Evolutionary conservation across 2,888 invertebrate genomes (phyloP).

Genomic region (Lasioglossum marginatum): DNA sequence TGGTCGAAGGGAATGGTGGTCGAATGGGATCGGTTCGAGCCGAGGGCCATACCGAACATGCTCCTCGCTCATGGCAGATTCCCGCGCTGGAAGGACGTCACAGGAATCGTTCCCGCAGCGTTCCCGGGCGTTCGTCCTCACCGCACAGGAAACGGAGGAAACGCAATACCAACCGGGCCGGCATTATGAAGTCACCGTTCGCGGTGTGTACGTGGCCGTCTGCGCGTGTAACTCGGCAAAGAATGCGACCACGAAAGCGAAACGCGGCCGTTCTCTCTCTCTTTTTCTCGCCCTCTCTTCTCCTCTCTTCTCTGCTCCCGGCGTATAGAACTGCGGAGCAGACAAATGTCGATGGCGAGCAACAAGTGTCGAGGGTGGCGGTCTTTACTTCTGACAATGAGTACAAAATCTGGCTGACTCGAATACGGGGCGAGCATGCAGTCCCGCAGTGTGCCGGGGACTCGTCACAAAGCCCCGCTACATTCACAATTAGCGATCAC

Average conservation of each 20-base stretch:
- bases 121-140: slow-evolving; percentile 22
- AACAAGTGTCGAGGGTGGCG: slow-evolving; percentile 71
- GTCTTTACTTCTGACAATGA: slow-evolving; percentile 73
- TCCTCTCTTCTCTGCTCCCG: background rate
- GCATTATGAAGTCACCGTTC: slow-evolving; percentile 37
- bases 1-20: background rate
- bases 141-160: slow-evolving; percentile 2
- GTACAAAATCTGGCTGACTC: slow-evolving; percentile 71
- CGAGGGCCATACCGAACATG: background rate
- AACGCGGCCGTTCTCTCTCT: slow-evolving; percentile 34
- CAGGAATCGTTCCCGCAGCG: slow-evolving; percentile 5
- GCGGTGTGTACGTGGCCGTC: background rate
- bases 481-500: slow-evolving; percentile 70
- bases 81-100: background rate
- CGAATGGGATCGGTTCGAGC: background rate
- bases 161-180: slow-evolving; percentile 28
- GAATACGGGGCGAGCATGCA: slow-evolving; percentile 45
- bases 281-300: background rate
- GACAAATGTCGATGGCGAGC: slow-evolving; percentile 75
- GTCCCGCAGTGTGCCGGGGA: background rate
- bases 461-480: slow-evolving; percentile 50
- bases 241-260: slow-evolving; percentile 63
- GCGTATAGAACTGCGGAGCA: slow-evolving; percentile 58
- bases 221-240: slow-evolving; percentile 63
- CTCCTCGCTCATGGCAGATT: background rate